phyloP scores from a whole-genome alignment of 2,113 vertebrate species.

The Tychaedon coryphoeus region DNA sequence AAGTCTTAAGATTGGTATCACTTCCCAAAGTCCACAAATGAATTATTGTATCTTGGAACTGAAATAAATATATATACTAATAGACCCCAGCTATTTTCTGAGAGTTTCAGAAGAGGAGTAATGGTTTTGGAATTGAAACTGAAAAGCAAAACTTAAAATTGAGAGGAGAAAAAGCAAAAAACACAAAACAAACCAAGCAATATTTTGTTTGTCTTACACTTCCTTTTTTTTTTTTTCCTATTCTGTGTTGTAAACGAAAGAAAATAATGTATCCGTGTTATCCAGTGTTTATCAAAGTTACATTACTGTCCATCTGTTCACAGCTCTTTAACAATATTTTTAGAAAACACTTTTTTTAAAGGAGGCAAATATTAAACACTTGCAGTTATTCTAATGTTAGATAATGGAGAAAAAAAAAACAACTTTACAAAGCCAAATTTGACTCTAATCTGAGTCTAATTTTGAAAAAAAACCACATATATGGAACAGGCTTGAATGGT shows the following conservation, averaged over 20 bases:
- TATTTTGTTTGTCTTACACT: not conserved
- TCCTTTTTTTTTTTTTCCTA: not conserved
- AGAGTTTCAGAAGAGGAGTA: not conserved
- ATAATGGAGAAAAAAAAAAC: not conserved
- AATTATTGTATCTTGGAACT: not conserved
- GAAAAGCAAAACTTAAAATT: not conserved
- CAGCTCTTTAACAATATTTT: not conserved
- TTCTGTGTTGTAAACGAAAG: not conserved
- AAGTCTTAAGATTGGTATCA: not conserved
- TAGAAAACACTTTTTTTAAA: not conserved
- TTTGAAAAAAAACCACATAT: not conserved
- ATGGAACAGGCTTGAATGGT: not conserved
- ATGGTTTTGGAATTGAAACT: not conserved
- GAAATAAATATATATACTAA: not conserved
- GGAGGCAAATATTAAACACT: not conserved
- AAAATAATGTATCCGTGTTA: not conserved
- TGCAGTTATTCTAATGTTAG: not conserved
- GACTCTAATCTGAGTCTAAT: not conserved
- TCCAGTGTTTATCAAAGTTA: not conserved
- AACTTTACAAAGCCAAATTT: not conserved
- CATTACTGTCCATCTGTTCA: not conserved
- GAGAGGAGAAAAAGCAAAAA: not conserved
- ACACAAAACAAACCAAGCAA: fast-evolving
- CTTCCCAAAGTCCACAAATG: not conserved
- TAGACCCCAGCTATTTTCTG: not conserved